phyloP scores from a whole-genome alignment of 1,140 invertebrate species.

The Bombus cullumanus region DNA sequence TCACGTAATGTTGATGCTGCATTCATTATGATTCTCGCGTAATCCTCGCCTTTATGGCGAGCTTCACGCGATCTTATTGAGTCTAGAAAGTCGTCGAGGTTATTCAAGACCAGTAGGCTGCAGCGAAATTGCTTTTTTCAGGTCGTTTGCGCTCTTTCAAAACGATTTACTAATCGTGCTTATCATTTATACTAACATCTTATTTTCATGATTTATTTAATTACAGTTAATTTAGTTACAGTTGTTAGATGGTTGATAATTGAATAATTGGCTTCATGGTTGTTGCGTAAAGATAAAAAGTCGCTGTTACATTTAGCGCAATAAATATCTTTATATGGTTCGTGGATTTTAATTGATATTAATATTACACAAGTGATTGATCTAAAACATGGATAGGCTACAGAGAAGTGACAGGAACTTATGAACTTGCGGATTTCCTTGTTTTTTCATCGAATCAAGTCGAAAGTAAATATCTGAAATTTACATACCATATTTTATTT shows the following conservation, averaged over 20 bases:
- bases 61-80: constrained; percentile 6
- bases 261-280: background rate
- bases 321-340: background rate
- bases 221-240: background rate
- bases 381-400: background rate
- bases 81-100: constrained; percentile 22
- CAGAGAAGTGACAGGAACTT: background rate
- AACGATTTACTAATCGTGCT: background rate
- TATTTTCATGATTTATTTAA: background rate
- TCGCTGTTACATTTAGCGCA: too few relatives aligned
- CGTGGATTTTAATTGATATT: background rate
- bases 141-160: too few relatives aligned
- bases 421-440: background rate
- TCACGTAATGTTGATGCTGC: background rate
- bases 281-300: background rate
- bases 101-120: background rate
- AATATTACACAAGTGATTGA: background rate
- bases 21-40: background rate
- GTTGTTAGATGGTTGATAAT: background rate
- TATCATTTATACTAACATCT: background rate
- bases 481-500: background rate
- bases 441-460: background rate
- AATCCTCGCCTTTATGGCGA: background rate
- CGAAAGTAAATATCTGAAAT: background rate
- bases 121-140: background rate